Conservation (phyloP, 1,140 invertebrate genomes). For the Contarinia nasturtii region DNA sequence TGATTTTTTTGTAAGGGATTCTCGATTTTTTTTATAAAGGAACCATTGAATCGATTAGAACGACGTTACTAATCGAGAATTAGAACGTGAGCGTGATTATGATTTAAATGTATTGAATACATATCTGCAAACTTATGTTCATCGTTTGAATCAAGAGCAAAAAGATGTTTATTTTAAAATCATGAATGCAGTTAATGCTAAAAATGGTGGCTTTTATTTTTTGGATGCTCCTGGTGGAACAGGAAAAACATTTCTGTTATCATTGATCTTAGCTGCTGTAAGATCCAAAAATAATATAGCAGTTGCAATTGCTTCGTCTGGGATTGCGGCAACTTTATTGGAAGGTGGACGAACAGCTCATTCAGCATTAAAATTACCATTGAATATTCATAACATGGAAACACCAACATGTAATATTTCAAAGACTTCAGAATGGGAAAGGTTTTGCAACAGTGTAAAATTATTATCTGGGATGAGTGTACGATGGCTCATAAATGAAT, state of each 20-base stretch:
- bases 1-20: no score
- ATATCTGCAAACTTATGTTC: no score
- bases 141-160: no score
- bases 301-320: constrained; percentile 28
- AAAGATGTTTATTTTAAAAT: no score
- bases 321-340: constrained; percentile 31
- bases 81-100: no score
- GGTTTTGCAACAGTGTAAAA: constrained; percentile 12
- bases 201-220: neutral
- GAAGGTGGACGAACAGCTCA: constrained; percentile 28
- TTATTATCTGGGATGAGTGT: constrained; percentile 21
- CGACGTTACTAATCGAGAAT: no score
- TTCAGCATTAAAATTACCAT: constrained; percentile 20
- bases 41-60: no score
- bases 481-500: constrained; percentile 18
- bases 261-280: constrained; percentile 15
- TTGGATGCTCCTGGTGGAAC: constrained; percentile 25
- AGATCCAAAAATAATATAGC: constrained; percentile 14
- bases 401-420: constrained; percentile 20
- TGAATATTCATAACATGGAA: constrained; percentile 11
- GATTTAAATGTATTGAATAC: no score
- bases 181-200: no score
- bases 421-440: constrained; percentile 12
- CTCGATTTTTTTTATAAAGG: no score
- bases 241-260: constrained; percentile 25